Conservation (phyloP, 2,113 vertebrate genomes). For the Leiothrix lutea region DNA sequence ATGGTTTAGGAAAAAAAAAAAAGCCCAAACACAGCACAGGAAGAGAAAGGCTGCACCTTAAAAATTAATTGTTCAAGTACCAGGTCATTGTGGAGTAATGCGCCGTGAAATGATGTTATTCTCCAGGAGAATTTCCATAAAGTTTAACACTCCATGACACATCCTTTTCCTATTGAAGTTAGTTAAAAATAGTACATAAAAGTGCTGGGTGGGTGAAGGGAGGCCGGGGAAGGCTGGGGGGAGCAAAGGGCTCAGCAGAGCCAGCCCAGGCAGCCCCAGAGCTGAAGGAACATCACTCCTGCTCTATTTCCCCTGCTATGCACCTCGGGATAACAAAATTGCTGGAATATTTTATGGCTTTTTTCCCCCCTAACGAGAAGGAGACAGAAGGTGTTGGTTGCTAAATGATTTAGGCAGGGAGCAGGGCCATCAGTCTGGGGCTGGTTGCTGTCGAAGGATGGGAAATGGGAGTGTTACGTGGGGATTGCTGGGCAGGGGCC, state of each 20-base stretch:
- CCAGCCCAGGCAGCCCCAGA: constrained; percentile 36
- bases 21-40: constrained; percentile 52
- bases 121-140: constrained; percentile 78
- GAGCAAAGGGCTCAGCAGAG: neutral
- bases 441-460: constrained; percentile 88
- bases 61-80: constrained; percentile 82
- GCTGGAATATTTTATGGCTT: constrained; percentile 76
- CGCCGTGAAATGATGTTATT: constrained; percentile 78
- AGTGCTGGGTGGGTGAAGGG: neutral
- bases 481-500: constrained; percentile 78
- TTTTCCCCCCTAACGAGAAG: constrained; percentile 78
- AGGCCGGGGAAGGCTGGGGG: neutral
- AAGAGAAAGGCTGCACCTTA: constrained; percentile 68
- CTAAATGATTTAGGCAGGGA: constrained; percentile 83
- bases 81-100: constrained; percentile 77
- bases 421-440: constrained; percentile 83
- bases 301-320: constrained; percentile 79
- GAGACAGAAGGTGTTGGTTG: constrained; percentile 84
- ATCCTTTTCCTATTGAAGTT: constrained; percentile 62
- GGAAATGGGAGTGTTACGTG: constrained; percentile 81
- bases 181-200: constrained; percentile 61
- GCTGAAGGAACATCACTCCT: constrained; percentile 79
- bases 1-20: constrained; percentile 29
- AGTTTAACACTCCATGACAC: constrained; percentile 78
- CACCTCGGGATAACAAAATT: constrained; percentile 86